A percentile compares a stretch with the other conserved stretches of the same genome.
Evolutionary conservation across 2,888 invertebrate species (phyloP).

Genomic region (Ophonus ardosiacus): DNA sequence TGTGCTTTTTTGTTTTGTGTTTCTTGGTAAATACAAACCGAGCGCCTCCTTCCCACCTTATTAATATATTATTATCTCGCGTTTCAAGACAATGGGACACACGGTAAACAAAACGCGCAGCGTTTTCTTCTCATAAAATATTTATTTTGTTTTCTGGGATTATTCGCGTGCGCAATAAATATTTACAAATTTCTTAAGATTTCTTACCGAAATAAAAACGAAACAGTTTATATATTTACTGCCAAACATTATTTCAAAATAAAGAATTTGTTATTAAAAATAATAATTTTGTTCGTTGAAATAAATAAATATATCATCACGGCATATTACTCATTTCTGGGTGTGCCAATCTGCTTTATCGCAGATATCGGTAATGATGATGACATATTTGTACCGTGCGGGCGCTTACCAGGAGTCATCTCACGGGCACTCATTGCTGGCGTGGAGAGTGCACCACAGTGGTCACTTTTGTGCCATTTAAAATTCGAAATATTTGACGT

Average conservation of each 20-base stretch:
- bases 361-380: no score
- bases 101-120: not conserved
- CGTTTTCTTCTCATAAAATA: not conserved
- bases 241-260: not conserved
- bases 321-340: no score
- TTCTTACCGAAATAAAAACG: not conserved
- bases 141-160: constrained; percentile 16
- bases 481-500: no score
- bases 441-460: no score
- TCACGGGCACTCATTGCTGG: no score
- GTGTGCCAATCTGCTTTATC: no score
- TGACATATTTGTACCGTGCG: no score
- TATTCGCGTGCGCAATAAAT: not conserved
- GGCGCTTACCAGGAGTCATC: no score
- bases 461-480: no score
- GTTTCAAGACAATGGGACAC: constrained; percentile 9
- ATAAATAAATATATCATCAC: no score
- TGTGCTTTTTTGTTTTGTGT: not conserved
- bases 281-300: not conserved
- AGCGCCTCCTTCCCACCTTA: not conserved
- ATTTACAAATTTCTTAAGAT: constrained; percentile 19
- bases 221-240: not conserved
- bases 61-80: constrained; percentile 21
- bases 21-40: not conserved
- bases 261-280: no score